These are phyloP conservation scores for Apotomis betuletana DNA, from an alignment of 2,888 invertebrate species.

Conservation along the genomic window DNA sequence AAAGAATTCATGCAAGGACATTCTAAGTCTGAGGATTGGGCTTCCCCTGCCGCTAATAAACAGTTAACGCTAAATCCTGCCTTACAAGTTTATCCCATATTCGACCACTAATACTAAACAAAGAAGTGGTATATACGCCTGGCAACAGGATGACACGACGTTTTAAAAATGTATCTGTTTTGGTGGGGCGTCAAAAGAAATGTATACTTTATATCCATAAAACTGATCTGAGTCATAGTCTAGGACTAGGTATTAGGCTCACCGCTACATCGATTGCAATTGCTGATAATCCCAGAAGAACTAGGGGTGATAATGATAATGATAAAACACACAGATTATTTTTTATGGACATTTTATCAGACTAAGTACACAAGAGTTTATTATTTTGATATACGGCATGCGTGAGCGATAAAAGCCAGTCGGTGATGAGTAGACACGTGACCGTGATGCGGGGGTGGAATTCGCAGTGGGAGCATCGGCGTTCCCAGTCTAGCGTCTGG, in stretches of 20 bases:
- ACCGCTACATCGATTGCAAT: slow-evolving; percentile 13
- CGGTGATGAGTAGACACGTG: background rate
- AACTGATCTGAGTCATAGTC: slow-evolving; percentile 10
- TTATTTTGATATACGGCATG: slow-evolving; percentile 2
- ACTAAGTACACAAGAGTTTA: slow-evolving; percentile 15
- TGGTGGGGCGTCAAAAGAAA: background rate
- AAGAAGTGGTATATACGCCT: background rate
- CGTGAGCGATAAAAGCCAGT: background rate
- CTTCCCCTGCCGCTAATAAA: background rate
- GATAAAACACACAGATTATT: slow-evolving; percentile 11
- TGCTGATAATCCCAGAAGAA: slow-evolving; percentile 4
- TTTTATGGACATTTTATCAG: slow-evolving; percentile 19
- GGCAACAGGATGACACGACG: background rate
- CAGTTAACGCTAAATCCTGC: background rate
- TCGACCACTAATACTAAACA: background rate
- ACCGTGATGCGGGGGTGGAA: background rate
- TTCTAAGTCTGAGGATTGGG: no score
- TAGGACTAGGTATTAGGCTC: background rate
- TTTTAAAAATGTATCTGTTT: background rate
- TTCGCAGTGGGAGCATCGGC: background rate
- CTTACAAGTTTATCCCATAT: background rate
- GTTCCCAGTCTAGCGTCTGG: background rate
- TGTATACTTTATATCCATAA: background rate
- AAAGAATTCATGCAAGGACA: no score
- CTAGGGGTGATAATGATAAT: slow-evolving; percentile 16